phyloP scores from a whole-genome alignment of 2,797 vertebrate species.

The Chloroceryle amazona region DNA sequence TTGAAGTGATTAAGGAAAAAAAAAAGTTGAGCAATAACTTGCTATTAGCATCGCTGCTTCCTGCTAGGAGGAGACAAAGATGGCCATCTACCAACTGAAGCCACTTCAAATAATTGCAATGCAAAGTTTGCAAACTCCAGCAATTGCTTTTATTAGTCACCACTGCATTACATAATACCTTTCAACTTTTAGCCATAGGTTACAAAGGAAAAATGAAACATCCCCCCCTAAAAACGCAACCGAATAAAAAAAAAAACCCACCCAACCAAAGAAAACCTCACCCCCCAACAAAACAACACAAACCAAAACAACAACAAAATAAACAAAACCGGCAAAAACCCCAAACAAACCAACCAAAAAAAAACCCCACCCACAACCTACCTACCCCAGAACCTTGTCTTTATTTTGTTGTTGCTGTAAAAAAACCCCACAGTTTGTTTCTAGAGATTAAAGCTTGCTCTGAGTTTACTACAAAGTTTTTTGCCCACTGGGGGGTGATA shows the following conservation, averaged over 20 bases:
- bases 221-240: too few species aligned
- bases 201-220: neutral
- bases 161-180: neutral
- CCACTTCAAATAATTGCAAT: constrained; percentile 15
- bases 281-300: neutral
- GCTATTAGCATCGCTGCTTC: constrained; percentile 5
- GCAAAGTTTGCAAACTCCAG: constrained; percentile 59
- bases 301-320: neutral
- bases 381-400: neutral
- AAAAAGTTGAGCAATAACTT: neutral
- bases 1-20: constrained; percentile 30
- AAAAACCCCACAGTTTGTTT: neutral
- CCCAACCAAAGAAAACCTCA: neutral
- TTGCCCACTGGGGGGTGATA: constrained; percentile 99
- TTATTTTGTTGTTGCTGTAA: neutral
- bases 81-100: constrained; percentile 39
- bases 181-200: neutral
- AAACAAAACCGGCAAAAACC: neutral
- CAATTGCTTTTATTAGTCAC: constrained; percentile 15
- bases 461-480: constrained; percentile 90
- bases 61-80: constrained; percentile 38
- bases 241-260: too few species aligned
- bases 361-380: too few species aligned
- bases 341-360: too few species aligned
- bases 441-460: constrained; percentile 75